Conservation (phyloP, 2,113 vertebrate genomes). For the Myodes glareolus region DNA sequence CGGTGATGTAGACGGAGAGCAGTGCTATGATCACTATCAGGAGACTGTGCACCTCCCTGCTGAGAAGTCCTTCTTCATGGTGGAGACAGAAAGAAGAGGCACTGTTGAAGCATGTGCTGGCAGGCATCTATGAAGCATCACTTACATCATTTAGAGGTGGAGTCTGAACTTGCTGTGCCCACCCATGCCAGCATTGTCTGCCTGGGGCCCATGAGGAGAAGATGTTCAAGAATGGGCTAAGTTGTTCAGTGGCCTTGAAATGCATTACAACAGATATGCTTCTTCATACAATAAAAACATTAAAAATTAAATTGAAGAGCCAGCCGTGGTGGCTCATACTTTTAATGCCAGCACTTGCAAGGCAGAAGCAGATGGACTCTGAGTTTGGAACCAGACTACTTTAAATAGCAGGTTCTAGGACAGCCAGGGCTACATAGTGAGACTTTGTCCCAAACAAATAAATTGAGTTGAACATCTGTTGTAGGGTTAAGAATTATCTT, state of each 20-base stretch:
- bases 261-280: not conserved
- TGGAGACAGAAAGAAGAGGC: conserved; percentile 20
- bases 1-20: conserved; percentile 80
- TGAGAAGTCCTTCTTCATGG: conserved; percentile 56
- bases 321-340: not conserved
- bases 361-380: not conserved
- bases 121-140: not conserved
- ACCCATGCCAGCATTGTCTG: not conserved
- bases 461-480: not conserved
- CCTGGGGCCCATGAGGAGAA: not conserved
- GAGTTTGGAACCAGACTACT: not conserved
- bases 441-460: not conserved
- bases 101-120: not conserved
- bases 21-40: conserved; percentile 63
- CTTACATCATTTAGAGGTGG: not conserved
- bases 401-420: not conserved
- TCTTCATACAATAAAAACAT: not conserved
- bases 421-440: not conserved
- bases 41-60: conserved; percentile 27
- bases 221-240: not conserved
- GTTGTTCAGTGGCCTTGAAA: not conserved
- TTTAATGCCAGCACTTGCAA: not conserved
- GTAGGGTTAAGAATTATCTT: not conserved
- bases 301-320: not conserved
- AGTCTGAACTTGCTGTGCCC: not conserved